Base-by-base conservation (phyloP, 2,888 invertebrate genomes). In the Girardia tigrina region DNA sequence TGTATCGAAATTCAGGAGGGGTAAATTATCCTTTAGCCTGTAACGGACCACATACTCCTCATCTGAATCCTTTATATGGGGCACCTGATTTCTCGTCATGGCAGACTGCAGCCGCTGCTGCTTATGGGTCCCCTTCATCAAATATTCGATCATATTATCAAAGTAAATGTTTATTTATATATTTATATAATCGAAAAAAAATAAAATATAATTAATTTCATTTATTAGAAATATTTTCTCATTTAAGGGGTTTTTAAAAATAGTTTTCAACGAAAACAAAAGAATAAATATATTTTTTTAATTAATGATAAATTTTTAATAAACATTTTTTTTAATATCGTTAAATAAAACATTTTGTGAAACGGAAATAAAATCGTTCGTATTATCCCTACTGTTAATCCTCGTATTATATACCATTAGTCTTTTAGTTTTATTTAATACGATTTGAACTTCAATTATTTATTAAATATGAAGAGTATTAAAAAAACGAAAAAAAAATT, bases 61-160 rank as follows among this genome's bases (percentile, higher is more conserved):
- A 56, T 56, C n/a, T 56, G 2, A 56, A 56, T 56, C 56, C 56
- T 8, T 16, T 56, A 8, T 56, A 56, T 56, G 56, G 56, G 4
- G 56, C 56, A 12, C 56, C 56, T 8, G 56, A 56, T 56, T 56
- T 56, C 56, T 6, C 56, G 23, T 56, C 56, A 56, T 56, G 56
- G 56, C 56, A 56, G 23, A 56, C 56, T 56, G 56, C 56, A 4
- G 56, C 56, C n/a, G 56, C 56, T 8, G 56, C 56, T 8, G 56
- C 56, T 20, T 56, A 56, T 56, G 56, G 56, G n/a, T 56, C 56
- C n/a, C 56, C 56, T 56, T 56, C 56, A 8, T 56, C 56, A 56
- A 56, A 56, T 56, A 56, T 56, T 56, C n/a, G 56, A 56, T 56
- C 56, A 12, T 56, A 56, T 56, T 56, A 56, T 56, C 56, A 56